phyloP scores from a whole-genome alignment of 2,113 vertebrate species.

The Alces alces region DNA sequence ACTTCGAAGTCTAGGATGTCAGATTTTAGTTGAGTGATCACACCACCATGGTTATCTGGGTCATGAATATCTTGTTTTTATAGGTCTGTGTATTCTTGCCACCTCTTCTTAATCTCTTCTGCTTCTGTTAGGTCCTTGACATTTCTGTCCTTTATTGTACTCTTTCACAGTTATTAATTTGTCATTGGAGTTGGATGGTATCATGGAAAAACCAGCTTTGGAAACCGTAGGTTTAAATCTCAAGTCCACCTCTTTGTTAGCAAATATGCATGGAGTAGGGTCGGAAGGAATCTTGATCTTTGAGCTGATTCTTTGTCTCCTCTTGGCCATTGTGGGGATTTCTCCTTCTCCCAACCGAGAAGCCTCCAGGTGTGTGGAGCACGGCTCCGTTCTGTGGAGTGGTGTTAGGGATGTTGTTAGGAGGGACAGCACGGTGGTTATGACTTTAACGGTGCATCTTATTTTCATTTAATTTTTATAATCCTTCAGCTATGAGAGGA shows the following conservation, averaged over 20 bases:
- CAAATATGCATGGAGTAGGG: no score
- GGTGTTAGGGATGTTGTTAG: accelerated
- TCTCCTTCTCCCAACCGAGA: not conserved
- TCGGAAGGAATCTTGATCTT: not conserved
- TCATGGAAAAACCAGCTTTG: not conserved
- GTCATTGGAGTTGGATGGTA: not conserved
- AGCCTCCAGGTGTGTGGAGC: no score
- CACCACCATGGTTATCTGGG: not conserved
- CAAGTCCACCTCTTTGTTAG: not conserved
- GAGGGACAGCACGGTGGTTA: accelerated
- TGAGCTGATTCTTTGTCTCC: not conserved
- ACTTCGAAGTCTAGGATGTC: not conserved
- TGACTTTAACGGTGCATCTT: accelerated
- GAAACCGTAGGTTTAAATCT: not conserved
- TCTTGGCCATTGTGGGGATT: no score
- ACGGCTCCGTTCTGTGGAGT: not conserved
- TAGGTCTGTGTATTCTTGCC: not conserved
- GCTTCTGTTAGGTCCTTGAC: not conserved
- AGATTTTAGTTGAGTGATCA: not conserved
- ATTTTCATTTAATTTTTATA: no score
- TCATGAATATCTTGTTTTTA: not conserved
- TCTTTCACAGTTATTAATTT: not conserved
- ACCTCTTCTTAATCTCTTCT: not conserved
- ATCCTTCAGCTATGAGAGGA: not conserved
- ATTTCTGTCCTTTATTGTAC: not conserved